phyloP scores from a whole-genome alignment of 92 coral and sea anemone species.

The Pocillopora meandrina region DNA sequence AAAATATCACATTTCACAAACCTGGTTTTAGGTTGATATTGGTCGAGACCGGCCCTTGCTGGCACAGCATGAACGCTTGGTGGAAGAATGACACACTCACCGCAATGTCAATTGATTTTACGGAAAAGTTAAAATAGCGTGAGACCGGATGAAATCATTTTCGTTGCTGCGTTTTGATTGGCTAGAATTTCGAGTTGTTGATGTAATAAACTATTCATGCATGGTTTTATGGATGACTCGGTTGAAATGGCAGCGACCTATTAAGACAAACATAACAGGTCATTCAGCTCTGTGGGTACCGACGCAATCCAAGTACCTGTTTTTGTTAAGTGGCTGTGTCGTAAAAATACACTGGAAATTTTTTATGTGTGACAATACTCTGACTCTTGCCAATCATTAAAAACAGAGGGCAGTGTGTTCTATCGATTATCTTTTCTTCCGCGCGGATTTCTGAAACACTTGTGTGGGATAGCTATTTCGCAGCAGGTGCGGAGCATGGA shows the following conservation, averaged over 20 bases:
- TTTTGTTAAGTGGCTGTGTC: not conserved
- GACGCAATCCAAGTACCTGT: slow-evolving; percentile 1
- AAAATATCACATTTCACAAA: slow-evolving; percentile 5
- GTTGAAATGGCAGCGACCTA: not conserved
- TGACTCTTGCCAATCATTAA: not conserved
- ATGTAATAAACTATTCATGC: slow-evolving; percentile 40
- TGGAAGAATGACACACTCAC: not conserved
- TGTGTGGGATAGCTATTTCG: too few relatives aligned
- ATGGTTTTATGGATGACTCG: slow-evolving; percentile 9
- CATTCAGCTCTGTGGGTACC: not conserved
- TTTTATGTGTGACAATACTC: not conserved
- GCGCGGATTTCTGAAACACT: not conserved
- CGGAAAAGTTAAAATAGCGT: slow-evolving; percentile 12
- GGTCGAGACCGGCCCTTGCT: not conserved
- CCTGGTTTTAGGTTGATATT: slow-evolving; percentile 14
- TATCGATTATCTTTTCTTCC: not conserved
- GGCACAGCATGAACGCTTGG: not conserved
- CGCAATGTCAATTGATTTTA: not conserved
- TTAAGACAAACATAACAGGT: slow-evolving; percentile 28
- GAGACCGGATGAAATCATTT: slow-evolving; percentile 35
- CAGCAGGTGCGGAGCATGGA: too few relatives aligned
- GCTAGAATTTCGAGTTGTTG: not conserved
- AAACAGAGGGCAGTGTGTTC: not conserved
- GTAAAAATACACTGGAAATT: not conserved
- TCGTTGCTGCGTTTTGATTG: slow-evolving; percentile 17